Percentiles rank a stretch among this genome's conserved stretches.
phyloP scores from a whole-genome alignment of 2,797 vertebrate species.

The Enteromius radiatus region DNA sequence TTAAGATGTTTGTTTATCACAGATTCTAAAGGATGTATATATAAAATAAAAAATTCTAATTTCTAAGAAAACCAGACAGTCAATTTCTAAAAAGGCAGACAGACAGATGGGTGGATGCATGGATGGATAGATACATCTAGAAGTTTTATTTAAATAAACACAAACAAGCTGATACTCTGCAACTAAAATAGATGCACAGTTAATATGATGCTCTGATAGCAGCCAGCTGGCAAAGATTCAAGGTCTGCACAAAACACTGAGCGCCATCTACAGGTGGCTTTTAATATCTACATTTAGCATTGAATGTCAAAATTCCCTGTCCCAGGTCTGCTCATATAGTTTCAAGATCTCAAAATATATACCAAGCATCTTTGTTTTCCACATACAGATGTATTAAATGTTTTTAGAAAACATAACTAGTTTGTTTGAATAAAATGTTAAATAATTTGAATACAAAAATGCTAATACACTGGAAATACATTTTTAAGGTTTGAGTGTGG shows the following conservation, averaged over 20 bases:
- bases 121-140: too few species aligned
- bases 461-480: background rate
- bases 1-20: too few species aligned
- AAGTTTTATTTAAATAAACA: background rate
- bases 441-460: background rate
- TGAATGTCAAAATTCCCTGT: background rate
- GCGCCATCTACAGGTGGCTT: slow-evolving; percentile 9
- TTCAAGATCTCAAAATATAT: background rate
- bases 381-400: background rate
- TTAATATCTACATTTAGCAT: background rate
- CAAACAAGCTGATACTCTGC: background rate
- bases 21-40: too few species aligned
- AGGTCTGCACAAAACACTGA: background rate
- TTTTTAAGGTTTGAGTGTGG: background rate
- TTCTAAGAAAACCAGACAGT: too few species aligned
- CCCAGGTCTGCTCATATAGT: background rate
- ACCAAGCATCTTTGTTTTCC: background rate
- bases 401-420: background rate
- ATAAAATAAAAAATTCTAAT: too few species aligned
- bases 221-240: background rate
- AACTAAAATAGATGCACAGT: background rate
- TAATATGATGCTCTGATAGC: background rate
- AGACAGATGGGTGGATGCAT: too few species aligned
- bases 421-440: background rate
- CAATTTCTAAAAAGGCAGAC: too few species aligned